Percentiles rank a stretch among this genome's conserved stretches.
These are phyloP conservation scores for Notothenia coriiceps DNA, from an alignment of 2,113 vertebrate genomes.

Conservation along the genomic window DNA sequence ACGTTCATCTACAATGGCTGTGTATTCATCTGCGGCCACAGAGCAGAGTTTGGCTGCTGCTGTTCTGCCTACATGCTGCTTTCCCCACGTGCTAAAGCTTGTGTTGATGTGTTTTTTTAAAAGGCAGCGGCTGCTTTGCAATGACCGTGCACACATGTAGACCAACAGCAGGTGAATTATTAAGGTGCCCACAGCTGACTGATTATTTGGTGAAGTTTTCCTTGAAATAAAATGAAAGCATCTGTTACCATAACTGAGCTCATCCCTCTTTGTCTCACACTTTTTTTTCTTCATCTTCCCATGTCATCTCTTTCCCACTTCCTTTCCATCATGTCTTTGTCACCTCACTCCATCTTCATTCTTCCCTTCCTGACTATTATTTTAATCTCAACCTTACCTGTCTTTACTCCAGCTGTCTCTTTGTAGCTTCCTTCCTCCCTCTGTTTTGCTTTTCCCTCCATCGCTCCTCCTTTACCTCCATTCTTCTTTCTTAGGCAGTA, in stretches of 20 bases:
- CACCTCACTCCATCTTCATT: background rate
- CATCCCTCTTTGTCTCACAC: background rate
- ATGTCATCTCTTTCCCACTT: too few species aligned
- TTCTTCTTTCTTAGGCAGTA: background rate
- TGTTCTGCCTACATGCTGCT: background rate
- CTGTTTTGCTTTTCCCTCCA: background rate
- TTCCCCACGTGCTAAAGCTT: background rate
- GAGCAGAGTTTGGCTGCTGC: background rate
- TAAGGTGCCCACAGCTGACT: background rate
- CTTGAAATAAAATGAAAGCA: constrained; percentile 19
- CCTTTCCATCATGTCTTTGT: background rate
- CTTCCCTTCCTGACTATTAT: background rate
- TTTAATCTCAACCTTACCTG: background rate
- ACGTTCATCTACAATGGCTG: background rate
- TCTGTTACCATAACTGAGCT: background rate
- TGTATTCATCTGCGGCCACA: background rate
- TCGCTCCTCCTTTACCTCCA: background rate
- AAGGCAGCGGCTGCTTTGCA: background rate
- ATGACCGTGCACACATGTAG: background rate
- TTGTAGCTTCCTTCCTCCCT: background rate
- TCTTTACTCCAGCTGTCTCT: background rate
- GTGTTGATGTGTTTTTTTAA: background rate
- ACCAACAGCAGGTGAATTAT: background rate
- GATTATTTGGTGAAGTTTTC: constrained; percentile 17
- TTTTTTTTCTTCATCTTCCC: too few species aligned